Conservation (phyloP, 2,888 invertebrate species). For the Resseliella maxima region DNA sequence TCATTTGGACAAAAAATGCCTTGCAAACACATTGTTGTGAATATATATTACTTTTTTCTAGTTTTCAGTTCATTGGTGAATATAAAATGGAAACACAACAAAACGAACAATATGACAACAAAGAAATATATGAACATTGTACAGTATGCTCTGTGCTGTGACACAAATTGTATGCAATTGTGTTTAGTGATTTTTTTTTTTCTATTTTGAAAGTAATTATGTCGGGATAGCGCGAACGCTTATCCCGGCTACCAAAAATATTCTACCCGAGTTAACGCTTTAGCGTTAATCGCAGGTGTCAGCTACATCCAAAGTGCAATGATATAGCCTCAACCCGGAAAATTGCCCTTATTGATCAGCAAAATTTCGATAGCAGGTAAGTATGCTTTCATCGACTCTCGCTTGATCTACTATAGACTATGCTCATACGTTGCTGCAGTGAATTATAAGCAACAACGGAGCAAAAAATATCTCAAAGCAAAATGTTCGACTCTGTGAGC, state of each 20-base stretch:
- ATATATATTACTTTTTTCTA: too few relatives aligned
- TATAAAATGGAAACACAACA: too few relatives aligned
- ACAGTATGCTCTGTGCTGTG: too few relatives aligned
- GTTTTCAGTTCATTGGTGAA: too few relatives aligned
- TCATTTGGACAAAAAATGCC: too few relatives aligned
- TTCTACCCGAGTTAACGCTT: slow-evolving; percentile 76
- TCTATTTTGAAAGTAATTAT: background rate
- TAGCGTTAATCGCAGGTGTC: slow-evolving; percentile 78
- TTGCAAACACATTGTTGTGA: too few relatives aligned
- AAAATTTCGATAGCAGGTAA: slow-evolving; percentile 55
- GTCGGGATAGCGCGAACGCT: slow-evolving; percentile 68
- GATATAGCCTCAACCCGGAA: slow-evolving; percentile 73
- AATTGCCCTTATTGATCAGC: slow-evolving; percentile 53
- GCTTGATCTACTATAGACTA: slow-evolving; percentile 65
- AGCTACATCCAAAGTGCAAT: slow-evolving; percentile 77
- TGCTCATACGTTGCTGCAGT: background rate
- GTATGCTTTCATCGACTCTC: slow-evolving; percentile 63
- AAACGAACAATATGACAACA: too few relatives aligned
- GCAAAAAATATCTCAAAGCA: background rate
- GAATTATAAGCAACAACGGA: slow-evolving; percentile 20
- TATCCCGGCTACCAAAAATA: slow-evolving; percentile 74
- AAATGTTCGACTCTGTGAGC: background rate
- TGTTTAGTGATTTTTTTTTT: background rate
- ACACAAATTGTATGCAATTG: too few relatives aligned
- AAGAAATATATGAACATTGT: too few relatives aligned